Base-by-base conservation (phyloP, 2,113 vertebrate species). In the Penelope pileata region DNA sequence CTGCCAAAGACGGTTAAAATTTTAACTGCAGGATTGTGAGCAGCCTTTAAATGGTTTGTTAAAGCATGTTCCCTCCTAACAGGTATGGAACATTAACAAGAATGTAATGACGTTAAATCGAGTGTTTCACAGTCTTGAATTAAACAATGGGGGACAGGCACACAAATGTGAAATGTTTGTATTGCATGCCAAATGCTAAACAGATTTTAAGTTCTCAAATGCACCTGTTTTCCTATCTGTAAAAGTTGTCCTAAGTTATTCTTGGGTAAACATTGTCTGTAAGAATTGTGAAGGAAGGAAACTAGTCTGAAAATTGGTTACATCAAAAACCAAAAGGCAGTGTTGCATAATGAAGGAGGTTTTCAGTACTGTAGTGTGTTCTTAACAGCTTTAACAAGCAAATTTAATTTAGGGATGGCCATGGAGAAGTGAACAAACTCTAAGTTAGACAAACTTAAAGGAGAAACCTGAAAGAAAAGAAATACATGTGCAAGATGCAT, bases 41-140 rank as follows among this genome's bases (percentile, higher is more conserved):
- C 91, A 90, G 78, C 83, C 84, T 90, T 58, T 68, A 92, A 94
- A 94, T 93, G 94, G 69, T 66, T 94, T 94, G 34, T 85, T 89
- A 95, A 88, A 95, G 88, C 77, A 34, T 80, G 69, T 83, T 77
- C 38, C 68, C 50, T 70, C 82, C 73, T 88, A 77, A 70, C 95
- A 90, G 85, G 63, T 84, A 66, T 38, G 85, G 80, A 95, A 81
- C 56, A 59, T 83, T 80, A 87, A 78, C 87, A 83, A 62, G 91
- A 79, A 34, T 78, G 22, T 72, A 88, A 84, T 74, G 50, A 27
- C 77, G 80, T 93, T 95, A 96, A 95, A 83, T 76, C 51, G 88
- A 84, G 84, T 84, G 73, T 78, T 94, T 91, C 74, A 79, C 85
- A 90, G 75, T 30, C 76, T 90, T 32, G 50, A 51, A 45, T 84